These are phyloP conservation scores for Talpa occidentalis DNA, from an alignment of 2,113 vertebrate species.

Conservation along the genomic window DNA sequence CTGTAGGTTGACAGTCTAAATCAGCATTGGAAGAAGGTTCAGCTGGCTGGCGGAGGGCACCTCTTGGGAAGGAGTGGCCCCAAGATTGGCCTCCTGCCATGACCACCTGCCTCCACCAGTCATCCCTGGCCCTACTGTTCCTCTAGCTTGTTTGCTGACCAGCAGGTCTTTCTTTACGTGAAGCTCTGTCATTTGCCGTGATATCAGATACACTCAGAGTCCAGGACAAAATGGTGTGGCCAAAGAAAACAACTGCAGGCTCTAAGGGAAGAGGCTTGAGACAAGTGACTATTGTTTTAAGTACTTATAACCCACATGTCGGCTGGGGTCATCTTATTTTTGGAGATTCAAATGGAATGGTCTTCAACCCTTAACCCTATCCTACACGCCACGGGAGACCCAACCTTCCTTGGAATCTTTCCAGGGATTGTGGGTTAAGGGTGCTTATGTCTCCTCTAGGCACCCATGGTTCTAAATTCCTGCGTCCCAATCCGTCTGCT, in stretches of 20 bases:
- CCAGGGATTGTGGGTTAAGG: neutral
- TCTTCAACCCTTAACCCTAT: neutral
- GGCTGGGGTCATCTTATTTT: slow-evolving; percentile 63
- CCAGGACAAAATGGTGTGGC: neutral
- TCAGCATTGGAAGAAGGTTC: neutral
- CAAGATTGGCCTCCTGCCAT: neutral
- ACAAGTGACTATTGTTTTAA: slow-evolving; percentile 36
- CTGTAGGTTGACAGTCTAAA: too few relatives aligned
- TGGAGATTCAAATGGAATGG: slow-evolving; percentile 16
- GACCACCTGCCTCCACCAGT: neutral
- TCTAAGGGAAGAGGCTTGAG: neutral
- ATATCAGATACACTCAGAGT: neutral
- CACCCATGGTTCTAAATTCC: neutral
- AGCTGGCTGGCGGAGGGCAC: neutral
- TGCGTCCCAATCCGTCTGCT: neutral
- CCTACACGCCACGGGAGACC: neutral
- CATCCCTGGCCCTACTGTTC: neutral
- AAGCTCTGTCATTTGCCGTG: neutral
- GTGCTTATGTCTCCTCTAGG: neutral
- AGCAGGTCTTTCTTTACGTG: neutral
- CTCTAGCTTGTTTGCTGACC: neutral
- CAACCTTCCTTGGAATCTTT: neutral
- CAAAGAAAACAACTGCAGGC: neutral
- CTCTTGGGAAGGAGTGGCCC: neutral
- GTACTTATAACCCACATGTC: slow-evolving; percentile 17